These are phyloP conservation scores for Drosophila monieri DNA, from an alignment of 2,888 invertebrate genomes.

Conservation along the genomic window DNA sequence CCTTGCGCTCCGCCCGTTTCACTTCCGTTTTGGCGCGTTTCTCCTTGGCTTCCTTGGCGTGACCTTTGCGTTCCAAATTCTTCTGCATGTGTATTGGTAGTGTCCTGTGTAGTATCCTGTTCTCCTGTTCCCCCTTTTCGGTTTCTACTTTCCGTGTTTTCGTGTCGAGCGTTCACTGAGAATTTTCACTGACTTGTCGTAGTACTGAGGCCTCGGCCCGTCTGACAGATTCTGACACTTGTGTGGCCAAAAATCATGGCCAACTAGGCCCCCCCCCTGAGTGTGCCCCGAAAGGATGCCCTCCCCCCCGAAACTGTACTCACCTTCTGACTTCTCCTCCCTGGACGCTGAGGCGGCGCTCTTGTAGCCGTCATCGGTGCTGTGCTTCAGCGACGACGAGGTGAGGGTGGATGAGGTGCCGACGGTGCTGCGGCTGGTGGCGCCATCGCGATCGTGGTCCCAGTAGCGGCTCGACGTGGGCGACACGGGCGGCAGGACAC, in stretches of 20 bases:
- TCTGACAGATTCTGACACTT: too few relatives aligned
- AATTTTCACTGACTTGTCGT: not conserved
- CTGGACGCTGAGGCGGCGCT: conserved; percentile 44
- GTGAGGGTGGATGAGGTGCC: conserved; percentile 63
- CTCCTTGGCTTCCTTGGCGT: not conserved
- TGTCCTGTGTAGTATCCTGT: not conserved
- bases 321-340: conserved; percentile 82
- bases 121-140: not conserved
- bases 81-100: not conserved
- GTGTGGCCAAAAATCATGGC: too few relatives aligned
- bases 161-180: not conserved
- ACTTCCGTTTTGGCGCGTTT: not conserved
- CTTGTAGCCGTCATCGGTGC: conserved; percentile 71
- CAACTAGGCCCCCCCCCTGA: too few relatives aligned
- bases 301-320: conserved; percentile 27
- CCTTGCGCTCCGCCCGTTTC: too few relatives aligned
- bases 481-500: conserved; percentile 82
- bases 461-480: conserved; percentile 82
- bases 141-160: too few relatives aligned
- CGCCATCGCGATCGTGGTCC: conserved; percentile 80
- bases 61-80: not conserved
- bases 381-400: conserved; percentile 65
- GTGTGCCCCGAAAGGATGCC: too few relatives aligned
- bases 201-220: not conserved
- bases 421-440: conserved; percentile 60